phyloP scores from a whole-genome alignment of 1,140 invertebrate genomes.

The Ceratosolen solmsi region DNA sequence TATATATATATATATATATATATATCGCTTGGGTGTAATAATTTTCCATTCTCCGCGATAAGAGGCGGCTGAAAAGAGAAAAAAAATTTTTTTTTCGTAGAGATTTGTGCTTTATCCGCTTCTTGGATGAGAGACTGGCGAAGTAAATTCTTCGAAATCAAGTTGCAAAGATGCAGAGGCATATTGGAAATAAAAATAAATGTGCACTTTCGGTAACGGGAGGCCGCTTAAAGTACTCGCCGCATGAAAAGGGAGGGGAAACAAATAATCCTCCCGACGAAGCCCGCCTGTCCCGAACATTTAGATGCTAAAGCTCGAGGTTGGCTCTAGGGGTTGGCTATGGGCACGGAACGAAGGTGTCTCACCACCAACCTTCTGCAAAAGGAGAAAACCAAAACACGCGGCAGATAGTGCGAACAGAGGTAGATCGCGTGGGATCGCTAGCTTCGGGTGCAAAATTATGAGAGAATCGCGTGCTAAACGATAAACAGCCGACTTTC shows the following conservation, averaged over 20 bases:
- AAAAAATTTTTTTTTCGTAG: no score
- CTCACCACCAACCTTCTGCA: neutral
- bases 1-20: no score
- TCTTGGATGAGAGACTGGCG: no score
- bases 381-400: neutral
- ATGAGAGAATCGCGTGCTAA: slow-evolving; percentile 71
- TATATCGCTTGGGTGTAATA: no score
- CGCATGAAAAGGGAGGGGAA: slow-evolving; percentile 4
- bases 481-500: slow-evolving; percentile 59
- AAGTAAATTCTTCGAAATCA: neutral
- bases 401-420: neutral
- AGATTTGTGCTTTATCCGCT: no score
- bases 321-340: no score
- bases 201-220: neutral
- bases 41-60: no score
- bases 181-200: neutral
- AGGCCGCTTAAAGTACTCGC: neutral
- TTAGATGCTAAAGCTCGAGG: slow-evolving; percentile 9
- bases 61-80: no score
- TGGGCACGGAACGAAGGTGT: neutral
- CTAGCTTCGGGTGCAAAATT: slow-evolving; percentile 62
- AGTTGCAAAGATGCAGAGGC: neutral
- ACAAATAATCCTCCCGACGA: neutral
- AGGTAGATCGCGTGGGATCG: slow-evolving; percentile 41
- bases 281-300: neutral